Evolutionary conservation across 2,888 invertebrate species (phyloP), one percentile per base, ranked within the genome.

Genomic region (Oscheius sp.): DNA sequence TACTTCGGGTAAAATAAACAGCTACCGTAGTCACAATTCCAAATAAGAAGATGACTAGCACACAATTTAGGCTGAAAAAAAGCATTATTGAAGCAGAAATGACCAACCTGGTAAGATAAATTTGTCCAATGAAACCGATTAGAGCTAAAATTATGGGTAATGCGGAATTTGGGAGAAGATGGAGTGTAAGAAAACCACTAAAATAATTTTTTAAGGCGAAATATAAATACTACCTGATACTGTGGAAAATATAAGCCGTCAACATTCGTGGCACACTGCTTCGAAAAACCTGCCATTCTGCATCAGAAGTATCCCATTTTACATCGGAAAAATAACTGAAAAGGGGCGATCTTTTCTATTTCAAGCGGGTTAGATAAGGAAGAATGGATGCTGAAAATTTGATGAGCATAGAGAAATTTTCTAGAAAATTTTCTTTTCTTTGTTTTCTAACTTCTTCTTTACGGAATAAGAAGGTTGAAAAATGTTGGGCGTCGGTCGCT

Each of bases 231-330:
- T 21, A 79, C 79, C 76, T 75, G 27, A 80, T 7, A 69, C 75
- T 75, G 56, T 78, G 70, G 0, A 69, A n/a, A 0, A 52, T 16
- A 46, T 75, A 72, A 58, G 76, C 75, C 29, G 69, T 12, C 0
- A 85, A n/a, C 7, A 80, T 55, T 25, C 77, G 76, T 13, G 66
- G 25, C 1, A 85, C 16, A 3, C 78, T 77, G 49, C 72, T 66
- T 25, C 83, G 75, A 66, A 81, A 85, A 16, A 84, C 76, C 7
- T 69, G 72, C 86, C 86, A 86, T 74, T 86, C 86, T 12, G 80
- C 68, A 64, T 86, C 86, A 12, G 85, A 77, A 23, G 76, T 56
- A 72, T 86, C 86, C 63, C 78, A 78, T 43, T 73, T 58, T 16
- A 53, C 69, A 27, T 72, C 76, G 13, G 46, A 18, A 7, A 77